These are phyloP conservation scores for Gryon sp. DNA, from an alignment of 1,140 invertebrate species.

Conservation along the genomic window DNA sequence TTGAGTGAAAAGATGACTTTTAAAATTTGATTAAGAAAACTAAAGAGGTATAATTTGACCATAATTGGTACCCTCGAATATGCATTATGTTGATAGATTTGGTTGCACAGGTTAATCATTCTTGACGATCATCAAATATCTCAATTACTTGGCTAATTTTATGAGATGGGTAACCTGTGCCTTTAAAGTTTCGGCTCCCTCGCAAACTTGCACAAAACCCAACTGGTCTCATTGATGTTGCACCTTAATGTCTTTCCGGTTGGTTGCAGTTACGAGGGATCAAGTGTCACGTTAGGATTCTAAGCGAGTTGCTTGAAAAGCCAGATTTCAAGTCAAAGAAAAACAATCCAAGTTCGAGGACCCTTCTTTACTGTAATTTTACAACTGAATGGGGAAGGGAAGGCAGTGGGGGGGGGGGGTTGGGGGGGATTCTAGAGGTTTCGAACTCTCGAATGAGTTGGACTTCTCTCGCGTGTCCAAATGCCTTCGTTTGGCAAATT, in stretches of 20 bases:
- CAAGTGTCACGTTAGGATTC: slow-evolving; percentile 17
- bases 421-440: too few species aligned
- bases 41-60: too few species aligned
- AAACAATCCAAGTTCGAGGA: slow-evolving; percentile 1
- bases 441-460: too few species aligned
- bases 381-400: too few species aligned
- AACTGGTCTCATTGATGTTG: slow-evolving; percentile 22
- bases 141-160: slow-evolving; percentile 10
- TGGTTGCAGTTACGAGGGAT: slow-evolving; percentile 7
- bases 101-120: too few species aligned
- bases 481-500: slow-evolving; percentile 4
- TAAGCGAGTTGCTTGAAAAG: background rate
- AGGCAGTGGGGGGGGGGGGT: too few species aligned
- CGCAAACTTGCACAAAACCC: slow-evolving; percentile 3
- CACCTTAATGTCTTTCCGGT: slow-evolving; percentile 28
- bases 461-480: slow-evolving; percentile 8
- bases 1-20: too few species aligned
- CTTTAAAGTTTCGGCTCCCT: background rate
- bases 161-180: slow-evolving; percentile 4
- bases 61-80: too few species aligned
- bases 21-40: too few species aligned
- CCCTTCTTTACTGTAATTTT: background rate
- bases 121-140: slow-evolving; percentile 23
- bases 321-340: slow-evolving; percentile 8
- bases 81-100: too few species aligned